These are phyloP conservation scores for Odontomyia ornata DNA, from an alignment of 2,888 invertebrate species.

Conservation along the genomic window DNA sequence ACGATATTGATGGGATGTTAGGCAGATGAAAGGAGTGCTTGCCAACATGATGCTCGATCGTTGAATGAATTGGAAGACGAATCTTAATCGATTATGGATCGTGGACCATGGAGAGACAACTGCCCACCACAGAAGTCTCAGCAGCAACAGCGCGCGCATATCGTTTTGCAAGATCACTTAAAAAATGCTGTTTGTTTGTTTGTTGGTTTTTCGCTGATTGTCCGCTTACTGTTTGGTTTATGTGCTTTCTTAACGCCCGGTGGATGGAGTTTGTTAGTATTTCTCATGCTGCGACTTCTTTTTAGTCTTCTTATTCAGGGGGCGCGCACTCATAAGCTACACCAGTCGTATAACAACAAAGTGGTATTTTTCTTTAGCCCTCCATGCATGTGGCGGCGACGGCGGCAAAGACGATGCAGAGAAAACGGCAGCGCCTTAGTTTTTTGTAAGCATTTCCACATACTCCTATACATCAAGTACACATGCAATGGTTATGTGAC, in stretches of 20 bases:
- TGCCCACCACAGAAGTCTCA: neutral
- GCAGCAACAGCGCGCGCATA: neutral
- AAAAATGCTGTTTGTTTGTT: conserved; percentile 9
- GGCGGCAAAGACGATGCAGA: neutral
- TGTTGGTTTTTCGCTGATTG: conserved; percentile 9
- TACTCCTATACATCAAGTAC: conserved; percentile 13
- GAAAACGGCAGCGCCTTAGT: conserved; percentile 21
- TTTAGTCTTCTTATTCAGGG: neutral
- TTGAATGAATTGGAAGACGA: neutral
- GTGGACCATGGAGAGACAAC: neutral
- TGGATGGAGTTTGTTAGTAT: conserved; percentile 1
- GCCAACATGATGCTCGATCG: conserved; percentile 5
- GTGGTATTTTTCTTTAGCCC: neutral
- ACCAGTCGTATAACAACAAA: conserved; percentile 6
- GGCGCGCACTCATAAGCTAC: neutral
- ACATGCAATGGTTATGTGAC: conserved; percentile 24
- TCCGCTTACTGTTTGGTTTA: conserved; percentile 3
- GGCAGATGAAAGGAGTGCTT: conserved; percentile 1
- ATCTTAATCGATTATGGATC: neutral
- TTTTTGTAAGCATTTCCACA: conserved; percentile 7
- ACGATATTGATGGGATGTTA: neutral
- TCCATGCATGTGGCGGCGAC: neutral
- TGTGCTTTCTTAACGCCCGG: conserved; percentile 7
- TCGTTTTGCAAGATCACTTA: conserved; percentile 13
- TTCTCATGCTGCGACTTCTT: conserved; percentile 1